phyloP scores from a whole-genome alignment of 2,797 vertebrate species.

The Hypotaenidia okinawae region DNA sequence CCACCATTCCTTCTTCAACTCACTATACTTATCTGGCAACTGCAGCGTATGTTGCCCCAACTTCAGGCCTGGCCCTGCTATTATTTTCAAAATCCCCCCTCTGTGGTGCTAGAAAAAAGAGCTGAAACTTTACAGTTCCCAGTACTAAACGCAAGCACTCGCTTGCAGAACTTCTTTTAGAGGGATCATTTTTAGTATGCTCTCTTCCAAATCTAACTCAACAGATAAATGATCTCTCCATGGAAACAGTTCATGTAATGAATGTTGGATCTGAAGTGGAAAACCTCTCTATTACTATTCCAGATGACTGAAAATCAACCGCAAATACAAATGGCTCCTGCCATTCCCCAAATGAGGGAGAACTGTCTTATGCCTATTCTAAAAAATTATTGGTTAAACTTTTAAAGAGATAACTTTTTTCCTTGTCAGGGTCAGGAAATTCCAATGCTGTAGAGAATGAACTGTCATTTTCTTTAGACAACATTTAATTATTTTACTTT shows the following conservation, averaged over 20 bases:
- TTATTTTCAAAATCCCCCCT: neutral
- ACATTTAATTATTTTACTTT: neutral
- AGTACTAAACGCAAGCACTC: neutral
- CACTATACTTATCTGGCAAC: neutral
- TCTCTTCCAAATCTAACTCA: neutral
- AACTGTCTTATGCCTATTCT: neutral
- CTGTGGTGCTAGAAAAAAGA: neutral
- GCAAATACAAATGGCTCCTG: neutral
- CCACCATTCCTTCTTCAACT: neutral
- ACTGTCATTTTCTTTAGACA: neutral
- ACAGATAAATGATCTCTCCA: neutral
- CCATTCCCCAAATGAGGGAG: neutral
- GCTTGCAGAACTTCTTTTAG: neutral
- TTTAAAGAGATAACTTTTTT: neutral
- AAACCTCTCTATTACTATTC: neutral
- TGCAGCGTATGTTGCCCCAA: neutral
- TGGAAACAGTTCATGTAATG: neutral
- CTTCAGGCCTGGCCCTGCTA: neutral
- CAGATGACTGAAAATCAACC: neutral
- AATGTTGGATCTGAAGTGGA: neutral
- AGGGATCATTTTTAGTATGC: neutral
- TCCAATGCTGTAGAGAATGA: neutral
- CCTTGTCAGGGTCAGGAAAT: neutral
- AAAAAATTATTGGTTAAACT: neutral
- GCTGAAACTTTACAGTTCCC: neutral